These are phyloP conservation scores for Cotesia congregata DNA, from an alignment of 2,888 invertebrate genomes.

Conservation along the genomic window DNA sequence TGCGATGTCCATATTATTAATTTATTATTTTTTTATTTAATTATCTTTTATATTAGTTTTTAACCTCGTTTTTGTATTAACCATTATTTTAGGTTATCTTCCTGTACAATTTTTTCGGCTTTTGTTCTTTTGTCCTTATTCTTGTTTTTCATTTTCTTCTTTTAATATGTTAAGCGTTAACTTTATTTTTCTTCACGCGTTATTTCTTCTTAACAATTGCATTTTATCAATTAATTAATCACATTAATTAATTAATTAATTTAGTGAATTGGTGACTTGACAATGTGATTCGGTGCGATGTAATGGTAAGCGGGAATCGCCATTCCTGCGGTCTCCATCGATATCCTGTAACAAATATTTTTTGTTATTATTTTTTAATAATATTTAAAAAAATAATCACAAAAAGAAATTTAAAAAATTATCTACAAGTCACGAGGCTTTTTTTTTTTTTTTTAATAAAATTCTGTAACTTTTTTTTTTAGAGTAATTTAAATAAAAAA, in stretches of 20 bases:
- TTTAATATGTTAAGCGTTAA: not conserved
- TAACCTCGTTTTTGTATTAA: not conserved
- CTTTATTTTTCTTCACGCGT: not conserved
- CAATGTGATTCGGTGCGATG: conserved; percentile 93
- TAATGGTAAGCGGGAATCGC: conserved; percentile 93
- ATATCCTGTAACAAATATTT: conserved; percentile 82
- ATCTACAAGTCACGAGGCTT: conserved; percentile 34
- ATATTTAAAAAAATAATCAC: conserved; percentile 13
- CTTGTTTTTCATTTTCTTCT: conserved; percentile 28
- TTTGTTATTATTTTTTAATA: conserved; percentile 24
- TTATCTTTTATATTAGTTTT: conserved; percentile 55
- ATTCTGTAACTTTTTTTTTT: not conserved
- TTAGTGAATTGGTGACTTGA: conserved; percentile 92
- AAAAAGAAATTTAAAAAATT: conserved; percentile 28
- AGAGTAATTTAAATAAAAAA: not conserved
- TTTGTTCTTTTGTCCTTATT: conserved; percentile 48
- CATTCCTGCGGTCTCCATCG: conserved; percentile 93
- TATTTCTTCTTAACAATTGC: not conserved
- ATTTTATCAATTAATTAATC: not conserved
- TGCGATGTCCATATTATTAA: conserved; percentile 61
- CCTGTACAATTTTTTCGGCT: conserved; percentile 40
- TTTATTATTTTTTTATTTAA: conserved; percentile 47
- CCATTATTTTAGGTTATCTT: not conserved
- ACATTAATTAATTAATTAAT: conserved; percentile 37
- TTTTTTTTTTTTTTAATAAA: not conserved